Base-by-base conservation (phyloP, 2,113 vertebrate genomes). In the Gorilla gorilla region DNA sequence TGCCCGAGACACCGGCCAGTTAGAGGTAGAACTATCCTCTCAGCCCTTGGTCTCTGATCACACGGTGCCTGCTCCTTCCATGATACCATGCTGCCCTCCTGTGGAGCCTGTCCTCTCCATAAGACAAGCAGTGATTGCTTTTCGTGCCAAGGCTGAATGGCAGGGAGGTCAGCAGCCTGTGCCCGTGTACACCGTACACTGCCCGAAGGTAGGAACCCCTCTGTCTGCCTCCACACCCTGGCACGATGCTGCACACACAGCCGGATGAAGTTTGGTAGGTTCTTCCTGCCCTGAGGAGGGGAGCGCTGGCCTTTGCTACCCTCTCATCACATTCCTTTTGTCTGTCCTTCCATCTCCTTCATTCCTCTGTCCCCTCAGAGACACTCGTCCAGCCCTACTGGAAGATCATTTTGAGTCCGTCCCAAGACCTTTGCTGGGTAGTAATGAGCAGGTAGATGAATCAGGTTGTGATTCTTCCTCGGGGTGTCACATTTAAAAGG, bases 191-290 rank as follows among this genome's bases (percentile, higher is more conserved):
- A 57, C 45, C 25, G 6, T 10, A 43, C 38, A 2, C 61, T 32
- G 23, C 73, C 23, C 0, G 0, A n/a, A 48, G 61, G 55, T 16
- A 48, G 61, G 38, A n/a, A 18, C 38, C 35, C 38, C 2, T 38
- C 52, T 8, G 59, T 22, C 5, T 14, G 95, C 55, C 45, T 40
- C n/a, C 2, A 10, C 2, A 9, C 14, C 61, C 7, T 38, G 85
- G 38, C 38, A 5, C 0, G 0, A 5, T 8, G 48, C 30, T 8
- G 6, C 5, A 2, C 2, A 2, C 0, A 3, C 3, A 2, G 35
- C 81, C 0, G 3, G 5, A 6, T 14, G 40, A 73, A 30, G 78
- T 5, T 57, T 50, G 38, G 57, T 6, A 1, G 2, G 50, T 78
- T 73, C 59, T 23, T 10, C 2, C 55, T 0, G 0, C 8, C 35